Evolutionary conservation across 1,140 invertebrate genomes (phyloP).

Genomic region (Halyomorpha halys): DNA sequence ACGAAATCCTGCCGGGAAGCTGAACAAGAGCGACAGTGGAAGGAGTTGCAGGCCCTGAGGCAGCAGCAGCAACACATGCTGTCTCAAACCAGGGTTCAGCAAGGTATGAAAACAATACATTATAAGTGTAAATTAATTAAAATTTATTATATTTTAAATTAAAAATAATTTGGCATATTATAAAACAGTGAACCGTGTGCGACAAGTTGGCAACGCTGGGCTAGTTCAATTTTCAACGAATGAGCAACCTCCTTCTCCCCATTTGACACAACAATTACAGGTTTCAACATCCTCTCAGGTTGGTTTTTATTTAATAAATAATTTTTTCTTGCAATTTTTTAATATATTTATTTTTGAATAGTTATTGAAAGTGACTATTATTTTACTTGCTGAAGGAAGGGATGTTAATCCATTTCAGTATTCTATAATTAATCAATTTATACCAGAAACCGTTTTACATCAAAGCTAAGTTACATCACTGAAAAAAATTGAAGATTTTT

Average conservation of each 20-base stretch:
- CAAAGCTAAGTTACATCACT: no score
- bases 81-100: slow-evolving; percentile 20
- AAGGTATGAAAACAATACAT: slow-evolving; percentile 22
- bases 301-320: slow-evolving; percentile 22
- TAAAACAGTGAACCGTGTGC: slow-evolving; percentile 35
- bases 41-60: slow-evolving; percentile 66
- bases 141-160: slow-evolving; percentile 35
- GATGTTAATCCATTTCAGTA: no score
- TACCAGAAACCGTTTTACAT: no score
- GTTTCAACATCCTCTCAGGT: slow-evolving; percentile 41
- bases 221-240: slow-evolving; percentile 26
- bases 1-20: slow-evolving; percentile 59
- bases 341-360: neutral
- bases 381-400: neutral
- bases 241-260: slow-evolving; percentile 36
- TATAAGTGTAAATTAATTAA: slow-evolving; percentile 33
- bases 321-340: slow-evolving; percentile 3
- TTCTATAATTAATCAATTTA: no score
- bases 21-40: slow-evolving; percentile 78
- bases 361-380: neutral
- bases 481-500: no score
- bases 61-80: slow-evolving; percentile 56
- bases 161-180: no score
- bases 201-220: slow-evolving; percentile 42
- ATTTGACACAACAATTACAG: slow-evolving; percentile 45